Evolutionary conservation across 2,888 invertebrate genomes (phyloP), one percentile per base, ranked within the genome.

Genomic region (Cryptophagus acutangulus): DNA sequence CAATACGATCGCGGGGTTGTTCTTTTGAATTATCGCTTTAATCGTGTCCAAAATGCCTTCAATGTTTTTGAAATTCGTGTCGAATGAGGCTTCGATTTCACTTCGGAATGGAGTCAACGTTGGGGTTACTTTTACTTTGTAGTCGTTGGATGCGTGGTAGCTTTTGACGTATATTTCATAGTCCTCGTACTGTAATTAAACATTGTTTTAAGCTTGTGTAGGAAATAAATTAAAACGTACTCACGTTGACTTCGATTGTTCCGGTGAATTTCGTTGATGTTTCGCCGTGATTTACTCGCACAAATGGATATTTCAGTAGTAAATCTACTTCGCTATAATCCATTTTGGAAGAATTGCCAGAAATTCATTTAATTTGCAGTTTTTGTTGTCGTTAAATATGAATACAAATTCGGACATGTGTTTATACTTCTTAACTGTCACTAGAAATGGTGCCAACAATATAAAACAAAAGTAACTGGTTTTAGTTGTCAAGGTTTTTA

Each of bases 41-140:
- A 62, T 28, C 9, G 33, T 36, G 38, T 63, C 57, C 20, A 64
- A 43, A 33, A 52, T 55, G 10, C 46, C 40, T 1, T 54, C 17
- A 17, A 58, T 45, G 33, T 33, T 41, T 16, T 17, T 26, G 17
- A 37, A 40, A 17, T 28, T 6, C n/a, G 12, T 12, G n/a, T 26
- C 12, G n/a, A 6, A 5, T 5, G 26, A 3, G 3, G 3, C 3
- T 12, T 26, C 26, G 3, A 26, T 3, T 6, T 26, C 26, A 4
- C 3, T 4, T 26, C 3, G 26, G 12, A 4, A 26, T 3, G 26
- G 26, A 12, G n/a, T 13, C 3, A 26, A 8, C n/a, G n/a, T 13
- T n/a, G 12, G 3, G 9, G 26, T 26, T 26, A 12, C 12, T 12
- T 3, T 4, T 13, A 26, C n/a, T 26, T 3, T 26, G 12, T 4